These are phyloP conservation scores for Leucophenga montana DNA, from an alignment of 2,888 invertebrate species.

Conservation along the genomic window DNA sequence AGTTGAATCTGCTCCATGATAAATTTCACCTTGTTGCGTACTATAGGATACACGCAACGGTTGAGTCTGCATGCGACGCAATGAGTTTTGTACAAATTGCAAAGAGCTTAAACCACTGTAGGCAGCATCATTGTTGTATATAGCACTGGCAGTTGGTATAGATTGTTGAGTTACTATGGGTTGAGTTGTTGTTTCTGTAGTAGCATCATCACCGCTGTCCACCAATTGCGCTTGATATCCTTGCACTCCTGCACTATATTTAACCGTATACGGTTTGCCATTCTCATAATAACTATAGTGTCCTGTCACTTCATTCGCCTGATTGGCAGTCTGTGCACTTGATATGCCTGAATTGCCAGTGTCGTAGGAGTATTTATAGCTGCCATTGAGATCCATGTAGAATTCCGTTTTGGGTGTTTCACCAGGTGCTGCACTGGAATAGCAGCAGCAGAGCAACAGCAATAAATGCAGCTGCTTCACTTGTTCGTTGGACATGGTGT, in stretches of 20 bases:
- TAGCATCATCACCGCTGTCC: conserved; percentile 12
- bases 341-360: conserved; percentile 67
- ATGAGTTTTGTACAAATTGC: conserved; percentile 48
- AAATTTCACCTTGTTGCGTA: conserved; percentile 32
- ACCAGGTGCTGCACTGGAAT: background rate
- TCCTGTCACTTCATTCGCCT: conserved; percentile 48
- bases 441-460: background rate
- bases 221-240: conserved; percentile 46
- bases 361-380: conserved; percentile 68
- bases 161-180: conserved; percentile 5
- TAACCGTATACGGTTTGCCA: conserved; percentile 44
- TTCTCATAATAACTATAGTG: conserved; percentile 49
- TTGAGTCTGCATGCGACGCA: conserved; percentile 44
- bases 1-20: background rate
- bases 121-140: background rate
- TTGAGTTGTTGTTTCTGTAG: conserved; percentile 2
- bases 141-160: background rate
- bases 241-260: conserved; percentile 44
- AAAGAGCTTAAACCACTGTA: conserved; percentile 24
- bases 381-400: conserved; percentile 70
- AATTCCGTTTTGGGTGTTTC: conserved; percentile 52
- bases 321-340: conserved; percentile 65
- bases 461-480: background rate
- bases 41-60: conserved; percentile 37
- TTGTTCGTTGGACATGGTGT: background rate